A percentile compares a stretch with the other conserved stretches of the same genome.
Conservation (phyloP, 2,113 vertebrate species). For the Ranitomeya variabilis region DNA sequence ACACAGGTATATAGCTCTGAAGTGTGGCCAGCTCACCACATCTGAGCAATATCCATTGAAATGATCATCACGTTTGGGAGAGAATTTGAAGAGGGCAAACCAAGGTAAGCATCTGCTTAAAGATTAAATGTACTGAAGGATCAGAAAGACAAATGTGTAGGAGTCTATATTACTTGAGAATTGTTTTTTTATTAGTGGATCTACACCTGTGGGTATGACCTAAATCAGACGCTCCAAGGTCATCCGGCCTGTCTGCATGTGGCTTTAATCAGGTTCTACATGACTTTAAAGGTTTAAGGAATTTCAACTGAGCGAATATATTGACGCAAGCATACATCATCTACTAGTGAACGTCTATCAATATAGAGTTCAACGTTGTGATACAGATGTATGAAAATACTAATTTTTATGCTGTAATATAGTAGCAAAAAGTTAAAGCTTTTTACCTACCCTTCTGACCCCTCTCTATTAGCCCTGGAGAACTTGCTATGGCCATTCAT, state of each 20-base stretch:
- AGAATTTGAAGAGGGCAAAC: slow-evolving; percentile 10
- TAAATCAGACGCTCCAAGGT: background rate
- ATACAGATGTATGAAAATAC: background rate
- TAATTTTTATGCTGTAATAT: background rate
- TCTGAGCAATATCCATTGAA: slow-evolving; percentile 8
- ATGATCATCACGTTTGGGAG: background rate
- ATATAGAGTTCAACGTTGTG: background rate
- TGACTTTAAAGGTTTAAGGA: background rate
- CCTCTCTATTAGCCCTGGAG: no score
- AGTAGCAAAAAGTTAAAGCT: background rate
- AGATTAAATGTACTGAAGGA: background rate
- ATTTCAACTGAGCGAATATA: background rate
- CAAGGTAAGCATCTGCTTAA: slow-evolving; percentile 36
- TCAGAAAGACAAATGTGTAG: slow-evolving; percentile 28
- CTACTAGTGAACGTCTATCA: background rate
- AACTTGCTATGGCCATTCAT: background rate
- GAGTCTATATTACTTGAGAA: background rate
- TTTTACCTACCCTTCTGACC: background rate
- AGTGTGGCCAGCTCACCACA: background rate
- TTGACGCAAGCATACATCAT: background rate
- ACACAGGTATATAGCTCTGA: background rate
- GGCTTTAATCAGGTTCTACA: background rate
- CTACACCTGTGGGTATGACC: slow-evolving; percentile 16
- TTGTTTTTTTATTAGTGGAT: background rate
- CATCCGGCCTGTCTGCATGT: background rate